These are phyloP conservation scores for Halictus quadricinctus DNA, from an alignment of 2,888 invertebrate genomes.

Conservation along the genomic window DNA sequence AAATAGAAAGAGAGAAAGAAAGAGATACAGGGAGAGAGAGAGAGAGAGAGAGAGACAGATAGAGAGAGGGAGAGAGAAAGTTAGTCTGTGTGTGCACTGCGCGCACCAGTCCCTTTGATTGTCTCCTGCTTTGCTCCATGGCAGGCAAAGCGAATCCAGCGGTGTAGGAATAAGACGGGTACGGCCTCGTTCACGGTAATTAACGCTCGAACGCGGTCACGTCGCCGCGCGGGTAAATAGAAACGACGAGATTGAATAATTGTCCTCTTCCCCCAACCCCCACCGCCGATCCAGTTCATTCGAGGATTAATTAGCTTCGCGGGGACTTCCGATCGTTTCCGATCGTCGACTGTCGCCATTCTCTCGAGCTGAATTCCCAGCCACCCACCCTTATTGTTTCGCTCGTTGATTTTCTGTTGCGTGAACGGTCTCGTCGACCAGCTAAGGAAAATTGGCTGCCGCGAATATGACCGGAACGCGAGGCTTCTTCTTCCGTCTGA, in stretches of 20 bases:
- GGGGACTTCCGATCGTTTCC: conserved; percentile 15
- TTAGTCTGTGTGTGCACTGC: neutral
- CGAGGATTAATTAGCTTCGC: conserved; percentile 41
- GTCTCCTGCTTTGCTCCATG: conserved; percentile 32
- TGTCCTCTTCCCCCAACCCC: neutral
- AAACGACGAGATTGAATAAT: conserved; percentile 31
- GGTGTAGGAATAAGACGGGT: conserved; percentile 38
- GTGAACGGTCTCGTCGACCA: neutral
- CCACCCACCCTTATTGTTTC: neutral
- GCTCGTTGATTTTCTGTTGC: neutral
- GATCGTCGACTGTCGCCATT: conserved; percentile 17
- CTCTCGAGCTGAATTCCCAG: conserved; percentile 12
- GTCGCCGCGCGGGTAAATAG: conserved; percentile 23
- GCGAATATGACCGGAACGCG: neutral
- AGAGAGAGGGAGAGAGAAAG: neutral
- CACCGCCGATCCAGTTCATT: neutral
- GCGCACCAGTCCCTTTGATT: conserved; percentile 39
- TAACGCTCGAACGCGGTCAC: conserved; percentile 30
- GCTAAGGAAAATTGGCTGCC: neutral
- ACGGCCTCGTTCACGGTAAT: conserved; percentile 2
- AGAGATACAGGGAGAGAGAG: neutral
- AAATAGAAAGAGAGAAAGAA: conserved; percentile 12
- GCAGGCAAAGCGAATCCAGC: conserved; percentile 22
- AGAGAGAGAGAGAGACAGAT: neutral
- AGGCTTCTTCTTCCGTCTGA: neutral